Base-by-base conservation (phyloP, 2,888 invertebrate species). In the Archips crataeganus region DNA sequence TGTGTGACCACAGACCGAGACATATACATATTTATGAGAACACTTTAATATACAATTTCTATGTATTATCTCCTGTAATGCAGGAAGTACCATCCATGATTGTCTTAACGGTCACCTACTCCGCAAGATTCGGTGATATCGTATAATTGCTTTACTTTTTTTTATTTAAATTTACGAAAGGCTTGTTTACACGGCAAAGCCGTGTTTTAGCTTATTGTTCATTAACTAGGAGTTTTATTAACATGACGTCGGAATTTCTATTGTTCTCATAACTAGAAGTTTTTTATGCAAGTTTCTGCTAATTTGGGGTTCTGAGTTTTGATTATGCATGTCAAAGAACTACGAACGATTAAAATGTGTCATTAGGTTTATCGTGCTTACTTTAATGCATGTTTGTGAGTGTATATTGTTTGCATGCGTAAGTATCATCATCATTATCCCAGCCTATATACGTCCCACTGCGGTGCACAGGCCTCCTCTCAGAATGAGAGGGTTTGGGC, bases 41-140 rank as follows among this genome's bases (percentile, higher is more conserved):
- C 90, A 89, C 89, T 92, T 88, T 93, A 93, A 93, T 94, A 92
- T 91, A 94, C 93, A 92, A 93, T 94, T 94, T 94, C 93, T 93
- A 94, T 94, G 93, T 94, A 92, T 93, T 93, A 94, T 93, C 93
- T 93, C 87, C 82, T 82, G 91, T 92, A 92, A 92, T 90, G 90
- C 92, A 93, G 94, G 94, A 94, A 94, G 91, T 89, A 83, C 84
- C 87, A 86, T 85, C 84, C 85, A 83, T 89, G 89, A 90, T 92
- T 91, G 92, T 91, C 88, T 91, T 92, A 94, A 93, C 93, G 93
- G 93, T 93, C 91, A 88, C 87, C 88, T 82, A 84, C 81, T 83
- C 76, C 80, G 81, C 76, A 78, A 80, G 87, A 87, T 88, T 86
- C 79, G 86, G 84, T 82, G 88, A 87, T 88, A 87, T 82, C 84